Conservation (phyloP, 2,113 vertebrate species). For the Calidris pugnax region DNA sequence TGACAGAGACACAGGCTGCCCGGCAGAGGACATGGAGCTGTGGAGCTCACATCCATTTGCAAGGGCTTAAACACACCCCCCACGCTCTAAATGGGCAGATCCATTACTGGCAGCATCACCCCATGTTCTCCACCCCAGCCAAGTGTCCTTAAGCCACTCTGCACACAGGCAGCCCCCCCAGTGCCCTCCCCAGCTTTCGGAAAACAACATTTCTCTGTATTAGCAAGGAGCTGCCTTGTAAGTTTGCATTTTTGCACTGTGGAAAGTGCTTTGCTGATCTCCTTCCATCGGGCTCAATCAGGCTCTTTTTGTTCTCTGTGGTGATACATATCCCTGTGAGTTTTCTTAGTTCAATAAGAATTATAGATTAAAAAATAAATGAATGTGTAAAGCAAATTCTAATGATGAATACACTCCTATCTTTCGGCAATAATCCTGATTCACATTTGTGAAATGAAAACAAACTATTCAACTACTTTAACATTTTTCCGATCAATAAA, state of each 20-base stretch:
- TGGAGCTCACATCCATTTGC: neutral
- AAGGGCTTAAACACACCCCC: neutral
- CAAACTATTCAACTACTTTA: constrained; percentile 54
- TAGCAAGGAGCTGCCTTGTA: neutral
- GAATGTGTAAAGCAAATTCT: constrained; percentile 55
- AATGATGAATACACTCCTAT: constrained; percentile 48
- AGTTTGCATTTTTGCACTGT: neutral
- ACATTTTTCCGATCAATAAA: constrained; percentile 45
- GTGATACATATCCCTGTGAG: constrained; percentile 24
- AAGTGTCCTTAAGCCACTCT: neutral
- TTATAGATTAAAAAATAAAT: constrained; percentile 69
- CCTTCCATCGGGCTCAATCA: constrained; percentile 20
- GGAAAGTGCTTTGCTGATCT: neutral
- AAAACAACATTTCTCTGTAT: neutral
- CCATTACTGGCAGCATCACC: neutral
- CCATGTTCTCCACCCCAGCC: neutral
- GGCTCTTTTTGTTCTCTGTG: constrained; percentile 35
- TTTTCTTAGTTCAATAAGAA: constrained; percentile 54
- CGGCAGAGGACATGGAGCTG: neutral
- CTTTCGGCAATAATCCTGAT: constrained; percentile 37
- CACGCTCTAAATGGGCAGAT: neutral
- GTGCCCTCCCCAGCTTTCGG: neutral
- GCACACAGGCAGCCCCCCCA: neutral
- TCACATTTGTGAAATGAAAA: constrained; percentile 55
- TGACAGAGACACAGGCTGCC: neutral